phyloP scores from a whole-genome alignment of 2,797 vertebrate species.

The Aulostomus chinensis region DNA sequence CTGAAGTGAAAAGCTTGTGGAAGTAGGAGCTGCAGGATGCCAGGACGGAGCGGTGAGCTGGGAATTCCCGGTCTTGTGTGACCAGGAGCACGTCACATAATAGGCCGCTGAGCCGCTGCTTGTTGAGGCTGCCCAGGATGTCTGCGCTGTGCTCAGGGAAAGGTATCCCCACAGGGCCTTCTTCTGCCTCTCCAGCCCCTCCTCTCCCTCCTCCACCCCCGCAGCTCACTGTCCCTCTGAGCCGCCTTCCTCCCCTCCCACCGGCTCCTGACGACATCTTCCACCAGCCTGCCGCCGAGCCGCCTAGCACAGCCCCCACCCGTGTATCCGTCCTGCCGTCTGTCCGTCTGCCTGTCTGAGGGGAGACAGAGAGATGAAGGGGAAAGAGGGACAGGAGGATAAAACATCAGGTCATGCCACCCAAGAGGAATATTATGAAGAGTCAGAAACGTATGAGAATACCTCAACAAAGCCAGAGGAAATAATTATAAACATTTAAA shows the following conservation, averaged over 20 bases:
- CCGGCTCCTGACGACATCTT: constrained; percentile 88
- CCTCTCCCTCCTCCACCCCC: constrained; percentile 66
- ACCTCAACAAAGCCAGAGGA: too few relatives aligned
- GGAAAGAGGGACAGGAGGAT: constrained; percentile 21
- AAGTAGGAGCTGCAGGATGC: constrained; percentile 98
- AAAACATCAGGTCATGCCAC: constrained; percentile 24
- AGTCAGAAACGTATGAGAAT: constrained; percentile 26
- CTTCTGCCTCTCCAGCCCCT: constrained; percentile 79
- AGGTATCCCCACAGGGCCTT: constrained; percentile 97
- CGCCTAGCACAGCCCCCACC: constrained; percentile 83
- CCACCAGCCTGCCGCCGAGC: constrained; percentile 89
- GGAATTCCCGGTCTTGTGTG: constrained; percentile 92
- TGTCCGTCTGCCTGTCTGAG: constrained; percentile 82
- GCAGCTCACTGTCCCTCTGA: constrained; percentile 66
- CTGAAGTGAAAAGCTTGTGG: constrained; percentile 98
- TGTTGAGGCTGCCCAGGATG: constrained; percentile 93
- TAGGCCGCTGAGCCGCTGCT: constrained; percentile 91
- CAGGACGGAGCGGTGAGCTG: constrained; percentile 97
- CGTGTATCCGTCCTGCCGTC: constrained; percentile 87
- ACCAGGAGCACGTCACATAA: constrained; percentile 96
- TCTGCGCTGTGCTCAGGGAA: constrained; percentile 98
- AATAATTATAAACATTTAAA: constrained; percentile 14
- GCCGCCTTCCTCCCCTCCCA: constrained; percentile 80
- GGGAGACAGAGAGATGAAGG: constrained; percentile 16
- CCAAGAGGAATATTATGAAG: constrained; percentile 21